Evolutionary conservation across 2,888 invertebrate species (phyloP).

Genomic region (Coleophora deauratella): DNA sequence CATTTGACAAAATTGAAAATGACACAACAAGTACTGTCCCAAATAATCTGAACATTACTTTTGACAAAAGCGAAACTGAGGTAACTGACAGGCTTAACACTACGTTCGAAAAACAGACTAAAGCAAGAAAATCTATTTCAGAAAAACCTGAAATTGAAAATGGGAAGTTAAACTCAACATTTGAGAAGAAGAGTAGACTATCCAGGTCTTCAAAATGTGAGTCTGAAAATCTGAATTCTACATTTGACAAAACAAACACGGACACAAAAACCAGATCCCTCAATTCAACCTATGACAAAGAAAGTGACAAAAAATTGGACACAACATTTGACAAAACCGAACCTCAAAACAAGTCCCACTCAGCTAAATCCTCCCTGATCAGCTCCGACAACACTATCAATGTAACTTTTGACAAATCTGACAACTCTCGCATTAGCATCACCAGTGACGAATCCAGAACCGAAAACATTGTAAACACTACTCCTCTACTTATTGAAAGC

Average conservation of each 20-base stretch:
- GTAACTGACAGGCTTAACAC: too few relatives aligned
- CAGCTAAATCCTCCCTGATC: slow-evolving; percentile 37
- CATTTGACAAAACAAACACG: slow-evolving; percentile 1
- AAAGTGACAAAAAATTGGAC: slow-evolving; percentile 7
- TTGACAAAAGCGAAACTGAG: too few relatives aligned
- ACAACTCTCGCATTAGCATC: slow-evolving; percentile 42
- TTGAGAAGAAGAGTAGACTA: neutral
- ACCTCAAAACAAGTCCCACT: slow-evolving; percentile 9
- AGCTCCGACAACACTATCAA: slow-evolving; percentile 37
- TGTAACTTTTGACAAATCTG: slow-evolving; percentile 33
- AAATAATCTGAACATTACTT: too few relatives aligned
- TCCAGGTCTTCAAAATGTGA: neutral
- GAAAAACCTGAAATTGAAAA: slow-evolving; percentile 7
- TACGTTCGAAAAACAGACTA: too few relatives aligned
- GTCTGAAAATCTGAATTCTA: neutral
- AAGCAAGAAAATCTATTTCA: slow-evolving; percentile 13
- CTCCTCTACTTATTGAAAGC: slow-evolving; percentile 53
- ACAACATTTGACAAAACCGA: slow-evolving; percentile 18
- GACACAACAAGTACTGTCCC: too few relatives aligned
- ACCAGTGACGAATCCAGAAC: slow-evolving; percentile 49
- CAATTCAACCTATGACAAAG: neutral
- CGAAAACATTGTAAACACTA: slow-evolving; percentile 45
- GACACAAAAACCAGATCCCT: slow-evolving; percentile 6
- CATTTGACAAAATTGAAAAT: slow-evolving; percentile 18
- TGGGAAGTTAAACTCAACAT: neutral